A percentile compares a stretch with the other conserved stretches of the same genome.
Evolutionary conservation across 2,888 invertebrate genomes (phyloP).

Genomic region (Scaptomyza parva): DNA sequence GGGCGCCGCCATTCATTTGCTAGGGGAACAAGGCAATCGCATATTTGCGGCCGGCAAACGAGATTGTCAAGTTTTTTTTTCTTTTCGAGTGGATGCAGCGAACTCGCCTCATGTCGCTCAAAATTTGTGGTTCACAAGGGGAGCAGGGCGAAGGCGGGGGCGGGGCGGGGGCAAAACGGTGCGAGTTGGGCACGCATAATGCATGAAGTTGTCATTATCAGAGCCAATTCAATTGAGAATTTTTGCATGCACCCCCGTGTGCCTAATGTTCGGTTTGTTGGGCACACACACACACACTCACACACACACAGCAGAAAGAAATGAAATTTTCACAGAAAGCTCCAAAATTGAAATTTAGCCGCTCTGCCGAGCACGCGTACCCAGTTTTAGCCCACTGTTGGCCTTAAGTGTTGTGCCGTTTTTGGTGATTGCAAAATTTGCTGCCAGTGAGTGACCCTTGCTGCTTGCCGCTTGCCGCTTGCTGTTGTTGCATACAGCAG

Average conservation of each 20-base stretch:
- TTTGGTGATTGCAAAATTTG: constrained; percentile 68
- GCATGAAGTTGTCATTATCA: constrained; percentile 80
- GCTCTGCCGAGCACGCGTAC: constrained; percentile 12
- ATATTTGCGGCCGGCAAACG: constrained; percentile 76
- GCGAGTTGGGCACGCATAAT: constrained; percentile 60
- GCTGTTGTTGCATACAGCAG: constrained; percentile 24
- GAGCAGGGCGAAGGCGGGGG: background rate
- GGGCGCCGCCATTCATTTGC: constrained; percentile 71
- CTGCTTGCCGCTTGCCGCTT: too few relatives aligned
- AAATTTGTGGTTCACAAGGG: constrained; percentile 20
- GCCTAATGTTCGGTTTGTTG: constrained; percentile 65
- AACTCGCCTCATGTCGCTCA: constrained; percentile 37
- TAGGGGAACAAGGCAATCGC: constrained; percentile 77
- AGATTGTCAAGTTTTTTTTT: constrained; percentile 74
- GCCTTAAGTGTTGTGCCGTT: constrained; percentile 53
- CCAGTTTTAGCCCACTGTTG: constrained; percentile 7
- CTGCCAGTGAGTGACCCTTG: constrained; percentile 32
- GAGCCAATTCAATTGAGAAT: constrained; percentile 81
- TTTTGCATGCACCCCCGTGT: constrained; percentile 51
- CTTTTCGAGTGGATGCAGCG: constrained; percentile 49
- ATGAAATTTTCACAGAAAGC: constrained; percentile 51
- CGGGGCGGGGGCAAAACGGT: background rate
- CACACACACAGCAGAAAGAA: constrained; percentile 40
- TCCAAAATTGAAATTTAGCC: constrained; percentile 61
- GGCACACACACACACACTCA: constrained; percentile 13